Evolutionary conservation across 2,797 vertebrate genomes (phyloP).

Genomic region (Australoheros facetus): DNA sequence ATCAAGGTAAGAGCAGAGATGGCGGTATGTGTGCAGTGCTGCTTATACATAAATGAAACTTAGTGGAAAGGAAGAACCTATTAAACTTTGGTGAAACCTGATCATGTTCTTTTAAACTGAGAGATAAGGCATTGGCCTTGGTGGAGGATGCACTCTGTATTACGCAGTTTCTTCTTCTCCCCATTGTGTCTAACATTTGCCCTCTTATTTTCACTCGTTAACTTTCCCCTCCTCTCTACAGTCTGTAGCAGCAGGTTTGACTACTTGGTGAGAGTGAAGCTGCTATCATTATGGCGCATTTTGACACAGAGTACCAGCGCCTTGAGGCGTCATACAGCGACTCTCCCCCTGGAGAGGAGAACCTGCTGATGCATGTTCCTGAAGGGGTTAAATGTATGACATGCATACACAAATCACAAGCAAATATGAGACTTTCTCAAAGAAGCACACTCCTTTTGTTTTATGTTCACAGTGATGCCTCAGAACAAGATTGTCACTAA

Average conservation of each 20-base stretch:
- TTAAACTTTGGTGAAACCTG: background rate
- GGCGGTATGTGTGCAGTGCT: background rate
- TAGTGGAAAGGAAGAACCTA: background rate
- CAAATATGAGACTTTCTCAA: background rate
- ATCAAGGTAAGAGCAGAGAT: background rate
- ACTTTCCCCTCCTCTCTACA: conserved; percentile 17
- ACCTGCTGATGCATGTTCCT: conserved; percentile 92
- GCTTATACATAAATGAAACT: background rate
- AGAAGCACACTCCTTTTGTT: background rate
- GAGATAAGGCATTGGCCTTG: too few species aligned
- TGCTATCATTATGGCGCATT: conserved; percentile 87
- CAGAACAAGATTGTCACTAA: background rate
- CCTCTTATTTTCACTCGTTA: background rate
- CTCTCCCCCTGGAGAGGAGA: conserved; percentile 93
- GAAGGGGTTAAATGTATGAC: conserved; percentile 94
- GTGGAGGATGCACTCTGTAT: too few species aligned
- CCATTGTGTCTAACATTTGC: background rate
- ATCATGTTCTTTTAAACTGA: background rate
- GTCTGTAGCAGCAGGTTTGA: conserved; percentile 58
- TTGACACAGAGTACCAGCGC: conserved; percentile 95
- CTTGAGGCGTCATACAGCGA: conserved; percentile 95
- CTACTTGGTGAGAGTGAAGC: conserved; percentile 57
- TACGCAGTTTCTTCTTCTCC: background rate
- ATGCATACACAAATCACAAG: conserved; percentile 12
- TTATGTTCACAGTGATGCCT: background rate